Evolutionary conservation across 30 jellyfish, hydroid and myxozoan genomes (phyloP), one percentile per base, ranked within the genome.

Genomic region (Calvadosia cruxmelitensis): DNA sequence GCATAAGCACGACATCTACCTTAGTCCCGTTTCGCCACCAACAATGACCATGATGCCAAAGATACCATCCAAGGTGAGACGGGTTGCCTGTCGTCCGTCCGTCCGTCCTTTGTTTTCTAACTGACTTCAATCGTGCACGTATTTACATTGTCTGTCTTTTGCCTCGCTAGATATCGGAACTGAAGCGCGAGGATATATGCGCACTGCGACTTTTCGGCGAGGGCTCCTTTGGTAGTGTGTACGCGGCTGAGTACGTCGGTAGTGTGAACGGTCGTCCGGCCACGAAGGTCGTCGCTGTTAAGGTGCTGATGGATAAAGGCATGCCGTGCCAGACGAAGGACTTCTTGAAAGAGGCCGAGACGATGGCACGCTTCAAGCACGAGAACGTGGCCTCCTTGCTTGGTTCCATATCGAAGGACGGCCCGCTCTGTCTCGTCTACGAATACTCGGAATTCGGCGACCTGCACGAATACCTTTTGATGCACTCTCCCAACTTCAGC

Each of bases 371-470:
- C 65, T 88, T 80, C 71, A 76, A 73, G 27, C 97, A 88, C 36
- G 97, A 88, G 71, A 80, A 88, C 68, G 97, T 88, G 1, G 89
- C 82, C 35, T 79, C 93, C 5, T 72, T 88, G 71, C 57, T 80
- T 49, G 97, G 97, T 27, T 93, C 79, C 7, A 88, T 88, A n/a
- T 78, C 86, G 78, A 88, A 88, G 64, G 97, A 88, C 64, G 97
- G 79, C 20, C 97, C 97, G 25, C 74, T 80, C 24, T 88, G 95
- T 33, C 64, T 88, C 61, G 67, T 86, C 23, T 88, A 88, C 50
- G 97, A 88, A 65, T 88, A 88, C 74, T 78, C 97, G 10, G 97
- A 88, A 72, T 88, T 88, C 64, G 94, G 97, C 25, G 97, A 88
- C 34, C 81, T 88, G 29, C 97, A 88, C 77, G 97, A 88, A 64